Evolutionary conservation across 2,113 vertebrate species (phyloP).

Genomic region (Cynopterus brachyotis): DNA sequence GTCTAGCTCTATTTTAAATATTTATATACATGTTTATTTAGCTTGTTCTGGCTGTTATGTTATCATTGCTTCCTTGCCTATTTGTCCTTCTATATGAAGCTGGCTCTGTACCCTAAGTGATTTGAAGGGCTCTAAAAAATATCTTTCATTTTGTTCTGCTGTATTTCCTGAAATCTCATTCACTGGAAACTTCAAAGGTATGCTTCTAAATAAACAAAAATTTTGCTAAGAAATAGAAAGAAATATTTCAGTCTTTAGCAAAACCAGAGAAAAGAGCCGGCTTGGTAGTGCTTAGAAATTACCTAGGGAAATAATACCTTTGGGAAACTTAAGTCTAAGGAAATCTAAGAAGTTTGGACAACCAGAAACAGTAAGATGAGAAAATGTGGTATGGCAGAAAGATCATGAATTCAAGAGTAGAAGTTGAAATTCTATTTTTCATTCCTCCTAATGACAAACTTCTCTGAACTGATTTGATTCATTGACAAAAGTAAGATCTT

Average conservation of each 20-base stretch:
- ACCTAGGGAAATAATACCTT: background rate
- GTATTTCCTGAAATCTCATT: background rate
- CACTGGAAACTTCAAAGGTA: background rate
- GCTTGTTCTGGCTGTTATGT: background rate
- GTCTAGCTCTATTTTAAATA: slow-evolving; percentile 13
- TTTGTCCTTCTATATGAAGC: background rate
- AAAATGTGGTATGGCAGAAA: background rate
- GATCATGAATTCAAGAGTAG: background rate
- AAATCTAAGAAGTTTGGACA: background rate
- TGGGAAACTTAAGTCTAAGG: background rate
- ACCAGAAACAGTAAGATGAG: background rate
- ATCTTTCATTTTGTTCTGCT: background rate
- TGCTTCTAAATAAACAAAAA: background rate
- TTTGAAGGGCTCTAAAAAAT: background rate
- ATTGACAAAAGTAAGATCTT: background rate
- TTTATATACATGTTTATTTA: slow-evolving; percentile 24
- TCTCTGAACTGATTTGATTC: background rate
- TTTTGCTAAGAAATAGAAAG: background rate
- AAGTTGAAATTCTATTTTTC: background rate
- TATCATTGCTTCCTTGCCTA: background rate
- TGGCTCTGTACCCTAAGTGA: background rate
- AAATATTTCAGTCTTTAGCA: background rate
- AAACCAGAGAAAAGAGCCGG: background rate
- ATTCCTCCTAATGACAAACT: background rate
- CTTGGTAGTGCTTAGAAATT: background rate